Base-by-base conservation (phyloP, 2,797 vertebrate genomes). In the Leptodactylus fallax region DNA sequence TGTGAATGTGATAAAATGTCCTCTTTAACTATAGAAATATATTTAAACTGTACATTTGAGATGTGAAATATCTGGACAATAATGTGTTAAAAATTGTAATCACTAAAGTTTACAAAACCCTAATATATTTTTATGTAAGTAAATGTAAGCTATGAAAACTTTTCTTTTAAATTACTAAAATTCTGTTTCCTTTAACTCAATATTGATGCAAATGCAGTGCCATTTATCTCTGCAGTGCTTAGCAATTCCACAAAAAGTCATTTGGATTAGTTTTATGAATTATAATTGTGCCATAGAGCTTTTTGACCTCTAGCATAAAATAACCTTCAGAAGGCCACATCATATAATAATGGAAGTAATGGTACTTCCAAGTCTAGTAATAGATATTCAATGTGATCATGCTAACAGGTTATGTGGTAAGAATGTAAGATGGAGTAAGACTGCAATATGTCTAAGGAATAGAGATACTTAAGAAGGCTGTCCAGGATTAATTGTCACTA, bases 201-300 rank as follows among this genome's bases (percentile, higher is more conserved):
- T 87, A 80, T 72, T 55, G 65, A 87, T 58, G 85, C n/a, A 80
- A 81, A 58, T 87, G 65, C 45, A 14, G 21, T 19, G n/a, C 53
- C 17, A n/a, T 87, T 87, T 81, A 81, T 81, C 85, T 81, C 78
- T 72, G 78, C 53, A 74, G 53, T 79, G 78, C 78, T 81, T 58
- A 87, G n/a, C 78, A 87, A 13, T 74, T 80, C 65, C 19, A 81
- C 25, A 87, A 86, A 87, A 86, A 87, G 78, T 60, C 72, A 87
- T 87, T 87, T 87, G 85, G 85, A 87, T 87, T 86, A 80, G 77
- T 80, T 36, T 36, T 36, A 36, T 36, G 36, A 36, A 36, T 36
- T 86, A 79, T 80, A 86, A 86, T 81, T 87, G 78, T 79, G 85
- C 51, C 60, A 23, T 81, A 61, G 53, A 74, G 80, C 55, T 87